Conservation (phyloP, 2,888 invertebrate species). For the Dryobotodes eremita region DNA sequence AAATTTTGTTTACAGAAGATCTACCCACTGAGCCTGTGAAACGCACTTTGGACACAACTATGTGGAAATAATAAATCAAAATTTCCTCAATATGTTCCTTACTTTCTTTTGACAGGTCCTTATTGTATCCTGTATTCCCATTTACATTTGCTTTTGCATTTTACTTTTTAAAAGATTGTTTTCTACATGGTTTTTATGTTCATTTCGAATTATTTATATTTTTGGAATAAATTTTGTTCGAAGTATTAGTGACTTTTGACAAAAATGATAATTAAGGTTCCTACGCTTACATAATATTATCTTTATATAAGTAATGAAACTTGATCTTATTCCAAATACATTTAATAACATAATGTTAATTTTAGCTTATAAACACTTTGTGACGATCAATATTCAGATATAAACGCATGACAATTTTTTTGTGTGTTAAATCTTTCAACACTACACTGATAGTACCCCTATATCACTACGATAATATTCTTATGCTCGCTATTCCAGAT, state of each 20-base stretch:
- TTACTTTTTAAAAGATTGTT: slow-evolving; percentile 85
- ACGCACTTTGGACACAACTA: slow-evolving; percentile 90
- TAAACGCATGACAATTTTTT: slow-evolving; percentile 64
- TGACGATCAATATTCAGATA: slow-evolving; percentile 67
- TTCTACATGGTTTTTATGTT: slow-evolving; percentile 90
- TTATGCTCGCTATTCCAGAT: slow-evolving; percentile 55
- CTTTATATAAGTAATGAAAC: slow-evolving; percentile 53
- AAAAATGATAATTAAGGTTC: slow-evolving; percentile 89
- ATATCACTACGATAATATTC: slow-evolving; percentile 19
- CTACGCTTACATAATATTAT: slow-evolving; percentile 73
- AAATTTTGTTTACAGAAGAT: slow-evolving; percentile 90
- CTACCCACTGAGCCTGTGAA: slow-evolving; percentile 89
- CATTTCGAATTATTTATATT: slow-evolving; percentile 89
- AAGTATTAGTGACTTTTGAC: slow-evolving; percentile 85
- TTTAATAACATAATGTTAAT: slow-evolving; percentile 54
- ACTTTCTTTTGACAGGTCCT: slow-evolving; percentile 90
- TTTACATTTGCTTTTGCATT: slow-evolving; percentile 83
- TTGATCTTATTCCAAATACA: slow-evolving; percentile 59
- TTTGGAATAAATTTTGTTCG: slow-evolving; percentile 90
- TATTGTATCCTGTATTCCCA: slow-evolving; percentile 86
- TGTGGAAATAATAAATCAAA: slow-evolving; percentile 91
- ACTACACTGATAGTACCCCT: slow-evolving; percentile 32
- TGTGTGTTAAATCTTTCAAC: slow-evolving; percentile 57
- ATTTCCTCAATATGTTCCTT: slow-evolving; percentile 88
- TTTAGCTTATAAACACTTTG: slow-evolving; percentile 64